Base-by-base conservation (phyloP, 2,888 invertebrate genomes). In the Ischnus inquisitorius region DNA sequence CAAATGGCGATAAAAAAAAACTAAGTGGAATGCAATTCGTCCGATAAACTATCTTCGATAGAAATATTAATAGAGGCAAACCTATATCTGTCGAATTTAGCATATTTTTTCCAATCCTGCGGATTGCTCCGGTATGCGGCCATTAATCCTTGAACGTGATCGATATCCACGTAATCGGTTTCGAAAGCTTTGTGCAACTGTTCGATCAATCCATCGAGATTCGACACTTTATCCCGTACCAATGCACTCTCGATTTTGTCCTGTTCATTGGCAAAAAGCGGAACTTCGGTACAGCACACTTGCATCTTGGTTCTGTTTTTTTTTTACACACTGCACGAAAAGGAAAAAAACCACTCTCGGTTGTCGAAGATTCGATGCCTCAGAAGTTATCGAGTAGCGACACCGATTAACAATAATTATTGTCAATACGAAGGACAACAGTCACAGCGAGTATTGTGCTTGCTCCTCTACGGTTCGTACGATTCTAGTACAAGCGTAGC, bases 81-180 rank as follows among this genome's bases (percentile, higher is more conserved):
- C 98, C 97, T 96, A 94, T 96, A 97, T 92, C 97, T 96, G 94
- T 99, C 99, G 92, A 98, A 99, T 92, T 98, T 98, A 3, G 99
- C 98, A 91, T 96, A 99, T 92, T 97, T 97, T 91, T 96, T 96
- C 99, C 99, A 99, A 86, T 99, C 99, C 22, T 95, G 95, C 0
- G 97, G 96, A 89, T 98, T 97, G 54, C 98, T 98, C 92, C 97
- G 97, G 94, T 99, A 99, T 0, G 95, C 93, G 0, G 94, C 92
- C 95, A 97, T 97, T 79, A 99, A 93, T 79, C 96, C 96, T 90
- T 97, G 96, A 8, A 99, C 98, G 92, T 97, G 96, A 88, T 99
- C 99, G 79, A 99, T 96, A 92, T 99, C 97, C 25, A 99, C 97
- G 84, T 96, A 94, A 90, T 98, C 97, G 16, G 95, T 94, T 0